These are phyloP conservation scores for Lepidocyrtoides sp. DNA, from an alignment of 2,888 invertebrate species.

Conservation along the genomic window DNA sequence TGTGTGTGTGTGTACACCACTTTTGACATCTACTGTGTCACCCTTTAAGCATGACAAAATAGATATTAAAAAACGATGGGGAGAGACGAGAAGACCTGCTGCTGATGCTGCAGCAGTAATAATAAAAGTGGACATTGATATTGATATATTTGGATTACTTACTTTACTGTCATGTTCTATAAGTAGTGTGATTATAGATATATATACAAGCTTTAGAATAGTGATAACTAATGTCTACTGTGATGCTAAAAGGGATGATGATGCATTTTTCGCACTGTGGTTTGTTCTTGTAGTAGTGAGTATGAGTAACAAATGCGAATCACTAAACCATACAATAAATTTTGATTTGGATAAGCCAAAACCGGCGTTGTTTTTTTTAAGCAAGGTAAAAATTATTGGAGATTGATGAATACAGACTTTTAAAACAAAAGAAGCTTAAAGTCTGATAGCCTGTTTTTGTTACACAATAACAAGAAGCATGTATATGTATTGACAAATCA, in stretches of 20 bases:
- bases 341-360: not conserved
- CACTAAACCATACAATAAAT: not conserved
- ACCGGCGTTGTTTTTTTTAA: not conserved
- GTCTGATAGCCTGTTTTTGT: no score
- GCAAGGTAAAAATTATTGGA: not conserved
- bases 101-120: no score
- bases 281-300: not conserved
- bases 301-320: not conserved
- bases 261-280: not conserved
- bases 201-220: not conserved
- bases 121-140: conserved; percentile 48
- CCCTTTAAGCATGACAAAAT: conserved; percentile 16
- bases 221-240: not conserved
- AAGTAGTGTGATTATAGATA: not conserved
- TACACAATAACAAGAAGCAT: no score
- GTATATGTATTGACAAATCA: no score
- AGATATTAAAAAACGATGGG: not conserved
- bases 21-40: conserved; percentile 46
- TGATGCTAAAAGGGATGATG: not conserved
- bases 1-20: conserved; percentile 9
- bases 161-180: not conserved
- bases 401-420: no score
- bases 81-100: not conserved
- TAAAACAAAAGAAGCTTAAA: no score
- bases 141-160: conserved; percentile 45